Evolutionary conservation across 1,140 invertebrate genomes (phyloP).

Genomic region (Drosophila kohkoa): DNA sequence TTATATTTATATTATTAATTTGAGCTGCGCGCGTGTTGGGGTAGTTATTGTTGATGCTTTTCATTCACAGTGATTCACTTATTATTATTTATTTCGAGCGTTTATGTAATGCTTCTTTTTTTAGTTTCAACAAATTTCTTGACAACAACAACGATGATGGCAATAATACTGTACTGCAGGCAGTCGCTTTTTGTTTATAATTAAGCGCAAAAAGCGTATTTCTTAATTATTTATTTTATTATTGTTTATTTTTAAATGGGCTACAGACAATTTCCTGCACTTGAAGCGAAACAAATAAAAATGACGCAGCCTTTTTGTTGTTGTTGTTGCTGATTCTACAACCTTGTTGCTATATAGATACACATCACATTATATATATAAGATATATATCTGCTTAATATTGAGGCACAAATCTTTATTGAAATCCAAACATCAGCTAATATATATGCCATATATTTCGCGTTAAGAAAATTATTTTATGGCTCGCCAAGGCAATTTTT

Average conservation of each 20-base stretch:
- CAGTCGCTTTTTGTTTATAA: constrained; percentile 69
- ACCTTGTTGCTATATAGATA: constrained; percentile 38
- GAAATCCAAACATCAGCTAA: constrained; percentile 57
- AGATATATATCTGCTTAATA: constrained; percentile 23
- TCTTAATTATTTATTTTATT: constrained; percentile 84
- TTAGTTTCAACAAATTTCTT: constrained; percentile 55
- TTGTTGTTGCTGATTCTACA: constrained; percentile 31
- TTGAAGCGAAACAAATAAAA: constrained; percentile 82
- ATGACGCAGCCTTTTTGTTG: constrained; percentile 70
- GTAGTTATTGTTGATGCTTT: constrained; percentile 46
- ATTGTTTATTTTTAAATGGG: constrained; percentile 84
- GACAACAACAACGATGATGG: neutral
- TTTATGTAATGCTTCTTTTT: constrained; percentile 74
- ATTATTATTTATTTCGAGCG: constrained; percentile 74
- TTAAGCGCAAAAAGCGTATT: constrained; percentile 78
- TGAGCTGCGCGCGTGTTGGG: constrained; percentile 76
- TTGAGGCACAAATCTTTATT: constrained; percentile 66
- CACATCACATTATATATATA: constrained; percentile 17
- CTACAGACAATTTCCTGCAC: constrained; percentile 83
- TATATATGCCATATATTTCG: constrained; percentile 58
- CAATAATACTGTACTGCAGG: constrained; percentile 4
- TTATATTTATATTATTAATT: constrained; percentile 82
- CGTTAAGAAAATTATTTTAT: constrained; percentile 48
- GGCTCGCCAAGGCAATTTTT: constrained; percentile 44
- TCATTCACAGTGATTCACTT: constrained; percentile 70